Percentiles rank a stretch among this genome's conserved stretches.
Conservation (phyloP, 2,888 invertebrate genomes). For the Drosophila leonis region DNA sequence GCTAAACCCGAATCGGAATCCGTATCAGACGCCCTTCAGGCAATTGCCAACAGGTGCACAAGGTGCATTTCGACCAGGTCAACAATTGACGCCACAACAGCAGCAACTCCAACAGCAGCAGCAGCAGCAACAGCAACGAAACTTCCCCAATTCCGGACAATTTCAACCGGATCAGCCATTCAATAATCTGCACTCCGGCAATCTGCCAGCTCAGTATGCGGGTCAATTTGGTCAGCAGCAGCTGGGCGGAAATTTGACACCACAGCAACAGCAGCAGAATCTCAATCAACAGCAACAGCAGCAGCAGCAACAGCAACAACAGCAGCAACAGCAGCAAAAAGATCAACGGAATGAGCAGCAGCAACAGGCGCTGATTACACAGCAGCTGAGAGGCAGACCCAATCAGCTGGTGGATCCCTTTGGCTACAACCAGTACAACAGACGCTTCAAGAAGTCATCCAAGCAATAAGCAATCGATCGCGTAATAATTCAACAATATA, state of each 20-base stretch:
- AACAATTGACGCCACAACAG: conserved; percentile 76
- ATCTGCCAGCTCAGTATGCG: conserved; percentile 59
- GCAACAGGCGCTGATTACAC: conserved; percentile 79
- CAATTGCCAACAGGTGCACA: conserved; percentile 74
- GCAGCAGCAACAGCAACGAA: conserved; percentile 68
- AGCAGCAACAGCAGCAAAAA: conserved; percentile 78
- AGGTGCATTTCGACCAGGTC: conserved; percentile 70
- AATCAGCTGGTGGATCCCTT: conserved; percentile 83
- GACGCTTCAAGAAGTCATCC: conserved; percentile 83
- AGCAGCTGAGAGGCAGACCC: conserved; percentile 82
- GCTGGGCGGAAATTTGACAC: conserved; percentile 50
- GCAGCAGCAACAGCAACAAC: conserved; percentile 71
- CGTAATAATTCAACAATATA: conserved; percentile 15
- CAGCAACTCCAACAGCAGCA: conserved; percentile 70
- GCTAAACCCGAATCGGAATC: conserved; percentile 83
- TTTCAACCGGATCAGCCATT: conserved; percentile 82
- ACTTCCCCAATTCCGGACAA: conserved; percentile 78
- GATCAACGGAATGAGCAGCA: conserved; percentile 76
- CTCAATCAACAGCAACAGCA: conserved; percentile 65
- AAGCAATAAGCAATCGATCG: conserved; percentile 35
- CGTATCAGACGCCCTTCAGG: conserved; percentile 83
- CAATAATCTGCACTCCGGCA: conserved; percentile 65
- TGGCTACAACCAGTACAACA: conserved; percentile 83
- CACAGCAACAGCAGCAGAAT: conserved; percentile 59
- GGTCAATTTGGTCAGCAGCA: conserved; percentile 71